Evolutionary conservation across 2,113 vertebrate species (phyloP).

Genomic region (Phrynosoma platyrhinos): DNA sequence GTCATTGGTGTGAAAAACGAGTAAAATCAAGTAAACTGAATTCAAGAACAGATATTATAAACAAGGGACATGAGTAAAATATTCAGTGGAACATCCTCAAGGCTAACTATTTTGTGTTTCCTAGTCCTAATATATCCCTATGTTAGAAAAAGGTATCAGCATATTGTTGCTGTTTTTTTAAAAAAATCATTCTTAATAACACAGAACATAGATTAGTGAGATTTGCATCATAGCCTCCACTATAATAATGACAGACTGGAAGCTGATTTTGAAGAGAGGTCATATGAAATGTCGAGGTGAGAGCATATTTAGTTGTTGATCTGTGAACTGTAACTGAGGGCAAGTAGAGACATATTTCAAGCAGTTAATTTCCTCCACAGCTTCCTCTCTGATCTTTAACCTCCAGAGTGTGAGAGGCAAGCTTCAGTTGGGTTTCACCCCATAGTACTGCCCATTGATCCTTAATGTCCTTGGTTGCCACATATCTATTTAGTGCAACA

Average conservation of each 20-base stretch:
- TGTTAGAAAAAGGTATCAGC: neutral
- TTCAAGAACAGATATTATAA: neutral
- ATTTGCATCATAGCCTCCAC: neutral
- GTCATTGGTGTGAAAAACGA: neutral
- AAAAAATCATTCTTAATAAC: neutral
- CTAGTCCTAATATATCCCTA: neutral
- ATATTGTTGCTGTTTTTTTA: too few relatives aligned
- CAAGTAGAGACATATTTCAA: conserved; percentile 48
- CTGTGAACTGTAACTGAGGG: neutral
- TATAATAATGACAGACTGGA: neutral
- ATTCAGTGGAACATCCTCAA: neutral
- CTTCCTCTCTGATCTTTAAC: conserved; percentile 56
- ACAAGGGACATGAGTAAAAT: neutral
- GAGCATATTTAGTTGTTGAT: conserved; percentile 37
- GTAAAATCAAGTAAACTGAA: neutral
- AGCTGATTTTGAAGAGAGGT: neutral
- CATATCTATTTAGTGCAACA: conserved; percentile 10
- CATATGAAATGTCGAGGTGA: conserved; percentile 29
- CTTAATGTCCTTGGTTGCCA: neutral
- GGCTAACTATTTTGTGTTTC: neutral
- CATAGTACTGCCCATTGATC: conserved; percentile 23
- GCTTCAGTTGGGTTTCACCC: conserved; percentile 14
- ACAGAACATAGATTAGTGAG: neutral
- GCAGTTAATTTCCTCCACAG: neutral
- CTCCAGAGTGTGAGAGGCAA: conserved; percentile 49